Evolutionary conservation across 2,113 vertebrate genomes (phyloP), one percentile per base, ranked within the genome.

Genomic region (Sapayoa aenigma): DNA sequence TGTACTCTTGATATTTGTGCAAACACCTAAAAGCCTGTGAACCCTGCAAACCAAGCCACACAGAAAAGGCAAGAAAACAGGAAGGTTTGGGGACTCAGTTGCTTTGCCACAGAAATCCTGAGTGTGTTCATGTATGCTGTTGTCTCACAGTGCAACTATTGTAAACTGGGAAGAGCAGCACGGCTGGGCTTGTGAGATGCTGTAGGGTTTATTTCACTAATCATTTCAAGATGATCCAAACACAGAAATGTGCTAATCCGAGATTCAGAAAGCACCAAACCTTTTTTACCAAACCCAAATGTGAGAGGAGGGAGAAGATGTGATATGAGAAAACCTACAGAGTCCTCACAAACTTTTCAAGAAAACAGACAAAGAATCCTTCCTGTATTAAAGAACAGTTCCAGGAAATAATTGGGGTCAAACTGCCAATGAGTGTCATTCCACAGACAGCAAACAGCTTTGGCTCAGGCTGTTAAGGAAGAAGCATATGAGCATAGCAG

Each of bases 101-200:
- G n/a, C 27, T 92, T 85, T 75, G 28, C 17, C 60, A 74, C 60
- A 78, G 55, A 59, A 71, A 91, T 63, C 28, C 69, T 4, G 0
- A 0, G 0, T 5, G 24, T 42, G 63, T 68, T 2, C 0, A 46
- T 2, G 11, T 9, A 44, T 0, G 0, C 6, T 10, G 16, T 0
- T 35, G 66, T 33, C 15, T 76, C 62, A 15, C 12, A 4, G 11
- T 52, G 21, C 33, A 31, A 22, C 30, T 79, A 13, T 16, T 80
- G n/a, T 9, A 41, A 75, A 56, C 31, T 25, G 22, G 44, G 79
- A 82, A 80, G 30, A 86, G 6, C 42, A 80, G 53, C 31, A 41
- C 5, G 49, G 42, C 44, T n/a, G 60, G 63, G 37, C 37, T 88
- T 1, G 2, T 72, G 63, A 56, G 35, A 33, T 6, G 15, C 6